Conservation (phyloP, 2,797 vertebrate genomes). For the Fratercula arctica region DNA sequence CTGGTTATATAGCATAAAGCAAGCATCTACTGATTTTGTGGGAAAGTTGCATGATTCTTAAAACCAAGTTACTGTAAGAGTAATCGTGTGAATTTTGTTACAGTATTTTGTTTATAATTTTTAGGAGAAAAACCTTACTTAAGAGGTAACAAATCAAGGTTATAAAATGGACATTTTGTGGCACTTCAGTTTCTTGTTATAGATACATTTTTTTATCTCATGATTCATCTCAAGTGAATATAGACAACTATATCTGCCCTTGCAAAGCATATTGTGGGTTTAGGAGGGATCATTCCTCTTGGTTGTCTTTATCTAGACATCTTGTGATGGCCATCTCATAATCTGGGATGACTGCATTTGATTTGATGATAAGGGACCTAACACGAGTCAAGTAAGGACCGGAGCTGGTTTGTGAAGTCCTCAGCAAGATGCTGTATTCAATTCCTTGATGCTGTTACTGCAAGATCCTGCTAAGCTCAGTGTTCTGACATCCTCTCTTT, state of each 20-base stretch:
- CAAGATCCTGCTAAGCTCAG: not conserved
- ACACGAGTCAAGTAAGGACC: not conserved
- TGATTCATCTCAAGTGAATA: not conserved
- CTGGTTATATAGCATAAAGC: not conserved
- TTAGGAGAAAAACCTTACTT: not conserved
- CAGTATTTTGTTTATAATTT: not conserved
- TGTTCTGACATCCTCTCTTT: not conserved
- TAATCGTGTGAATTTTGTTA: not conserved
- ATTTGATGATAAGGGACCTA: not conserved
- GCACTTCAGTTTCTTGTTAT: not conserved
- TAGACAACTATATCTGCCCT: not conserved
- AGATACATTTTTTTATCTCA: not conserved
- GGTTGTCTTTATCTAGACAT: not conserved
- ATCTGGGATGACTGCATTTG: not conserved
- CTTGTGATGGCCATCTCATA: not conserved
- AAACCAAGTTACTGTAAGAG: not conserved
- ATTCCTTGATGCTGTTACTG: not conserved
- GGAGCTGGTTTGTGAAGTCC: not conserved
- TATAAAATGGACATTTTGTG: not conserved
- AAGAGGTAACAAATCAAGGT: not conserved
- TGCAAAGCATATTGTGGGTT: not conserved
- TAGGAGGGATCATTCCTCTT: not conserved
- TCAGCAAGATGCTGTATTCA: not conserved
- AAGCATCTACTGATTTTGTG: not conserved
- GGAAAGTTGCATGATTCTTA: not conserved